Percentiles rank a stretch among this genome's conserved stretches.
Conservation (phyloP, 2,888 invertebrate species). For the Xylota sylvarum region DNA sequence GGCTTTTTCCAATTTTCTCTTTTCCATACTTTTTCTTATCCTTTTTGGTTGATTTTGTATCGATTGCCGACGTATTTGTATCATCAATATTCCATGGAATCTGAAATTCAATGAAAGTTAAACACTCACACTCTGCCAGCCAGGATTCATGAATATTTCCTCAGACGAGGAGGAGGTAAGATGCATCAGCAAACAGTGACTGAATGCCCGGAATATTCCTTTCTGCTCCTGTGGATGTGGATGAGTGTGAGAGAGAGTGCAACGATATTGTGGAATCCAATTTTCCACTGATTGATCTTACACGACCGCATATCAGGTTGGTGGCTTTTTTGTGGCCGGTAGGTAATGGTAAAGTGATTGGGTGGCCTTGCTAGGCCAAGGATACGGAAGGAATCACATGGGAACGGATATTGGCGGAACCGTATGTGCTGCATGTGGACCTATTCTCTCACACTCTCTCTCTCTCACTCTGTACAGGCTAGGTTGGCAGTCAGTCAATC, state of each 20-base stretch:
- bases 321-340: constrained; percentile 79
- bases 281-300: constrained; percentile 85
- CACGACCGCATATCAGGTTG: constrained; percentile 82
- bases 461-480: constrained; percentile 1
- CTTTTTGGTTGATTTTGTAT: constrained; percentile 54
- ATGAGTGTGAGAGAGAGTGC: constrained; percentile 9
- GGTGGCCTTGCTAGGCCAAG: constrained; percentile 70
- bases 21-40: background rate
- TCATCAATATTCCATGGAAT: constrained; percentile 74
- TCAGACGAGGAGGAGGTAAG: constrained; percentile 48
- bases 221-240: background rate
- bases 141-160: constrained; percentile 70
- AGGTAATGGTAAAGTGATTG: constrained; percentile 74
- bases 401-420: constrained; percentile 55
- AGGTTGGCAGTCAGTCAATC: constrained; percentile 49
- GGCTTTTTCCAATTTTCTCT: constrained; percentile 64
- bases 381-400: constrained; percentile 57
- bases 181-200: constrained; percentile 72
- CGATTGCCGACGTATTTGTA: constrained; percentile 68
- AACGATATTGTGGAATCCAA: constrained; percentile 81
- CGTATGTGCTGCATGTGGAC: constrained; percentile 25
- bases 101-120: constrained; percentile 75
- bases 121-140: constrained; percentile 44
- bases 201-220: constrained; percentile 29
- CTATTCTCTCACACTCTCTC: background rate